These are phyloP conservation scores for Nothobranchius furzeri DNA, from an alignment of 2,113 vertebrate genomes.

Conservation along the genomic window DNA sequence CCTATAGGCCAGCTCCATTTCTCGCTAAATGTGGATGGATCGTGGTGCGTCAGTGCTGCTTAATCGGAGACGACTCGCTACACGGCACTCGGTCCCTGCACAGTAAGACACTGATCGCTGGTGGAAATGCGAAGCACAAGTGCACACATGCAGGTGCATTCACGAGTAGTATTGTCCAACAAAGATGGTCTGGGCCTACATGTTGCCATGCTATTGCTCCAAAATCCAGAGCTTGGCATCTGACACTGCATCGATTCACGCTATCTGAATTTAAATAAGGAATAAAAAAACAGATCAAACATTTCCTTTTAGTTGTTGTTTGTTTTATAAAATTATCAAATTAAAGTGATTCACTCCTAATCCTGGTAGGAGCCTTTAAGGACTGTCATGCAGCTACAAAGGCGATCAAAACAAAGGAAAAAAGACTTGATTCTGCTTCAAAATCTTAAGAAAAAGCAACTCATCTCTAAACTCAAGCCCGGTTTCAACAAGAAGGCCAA, in stretches of 20 bases:
- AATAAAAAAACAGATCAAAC: background rate
- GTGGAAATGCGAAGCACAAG: conserved; percentile 17
- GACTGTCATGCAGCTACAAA: conserved; percentile 7
- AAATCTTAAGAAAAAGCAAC: conserved; percentile 16
- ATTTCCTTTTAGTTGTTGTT: too few species aligned
- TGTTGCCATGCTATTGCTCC: conserved; percentile 15
- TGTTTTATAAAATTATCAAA: too few species aligned
- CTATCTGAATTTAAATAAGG: conserved; percentile 5
- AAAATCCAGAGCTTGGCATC: conserved; percentile 10
- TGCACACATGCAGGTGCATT: conserved; percentile 4
- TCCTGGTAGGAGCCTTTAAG: background rate
- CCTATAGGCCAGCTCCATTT: conserved; percentile 59
- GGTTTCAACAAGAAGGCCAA: conserved; percentile 31
- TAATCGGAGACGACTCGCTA: conserved; percentile 59
- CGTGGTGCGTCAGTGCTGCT: conserved; percentile 55
- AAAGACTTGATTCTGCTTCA: background rate
- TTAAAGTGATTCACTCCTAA: background rate
- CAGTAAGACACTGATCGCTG: conserved; percentile 52
- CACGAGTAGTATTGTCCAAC: background rate
- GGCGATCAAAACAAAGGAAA: background rate
- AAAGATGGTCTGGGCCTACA: conserved; percentile 37
- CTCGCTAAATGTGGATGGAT: conserved; percentile 70
- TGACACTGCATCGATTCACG: conserved; percentile 5
- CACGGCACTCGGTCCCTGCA: conserved; percentile 42
- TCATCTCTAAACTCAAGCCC: conserved; percentile 24